phyloP scores from a whole-genome alignment of 1,140 invertebrate genomes.

The Drosophila oshimai region DNA sequence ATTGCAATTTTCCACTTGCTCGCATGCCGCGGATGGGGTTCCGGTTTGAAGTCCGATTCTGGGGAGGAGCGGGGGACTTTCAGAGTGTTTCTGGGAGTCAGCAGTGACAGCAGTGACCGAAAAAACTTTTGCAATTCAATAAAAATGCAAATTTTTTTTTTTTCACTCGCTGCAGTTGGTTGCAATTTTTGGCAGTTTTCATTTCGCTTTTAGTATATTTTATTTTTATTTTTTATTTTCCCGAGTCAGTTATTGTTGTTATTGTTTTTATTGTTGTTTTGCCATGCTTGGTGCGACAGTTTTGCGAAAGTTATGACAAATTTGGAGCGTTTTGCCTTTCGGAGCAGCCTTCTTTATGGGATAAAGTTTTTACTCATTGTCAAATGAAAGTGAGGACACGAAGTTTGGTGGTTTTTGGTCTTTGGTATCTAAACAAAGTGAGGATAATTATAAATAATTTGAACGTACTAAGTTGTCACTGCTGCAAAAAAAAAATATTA shows the following conservation, averaged over 20 bases:
- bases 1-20: conserved; percentile 72
- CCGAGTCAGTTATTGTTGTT: conserved; percentile 25
- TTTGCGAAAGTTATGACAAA: conserved; percentile 60
- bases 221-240: not conserved
- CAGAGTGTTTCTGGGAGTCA: conserved; percentile 4
- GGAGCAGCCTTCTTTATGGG: conserved; percentile 16
- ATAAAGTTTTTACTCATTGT: conserved; percentile 30
- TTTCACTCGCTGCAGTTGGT: conserved; percentile 52
- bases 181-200: conserved; percentile 62
- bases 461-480: not conserved
- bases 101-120: conserved; percentile 61
- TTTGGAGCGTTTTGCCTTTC: conserved; percentile 43
- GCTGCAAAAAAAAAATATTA: too few relatives aligned
- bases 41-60: conserved; percentile 13
- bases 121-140: conserved; percentile 78
- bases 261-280: conserved; percentile 32
- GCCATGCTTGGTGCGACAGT: conserved; percentile 39
- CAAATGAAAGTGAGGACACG: conserved; percentile 12
- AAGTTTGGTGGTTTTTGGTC: not conserved
- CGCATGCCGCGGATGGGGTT: conserved; percentile 28
- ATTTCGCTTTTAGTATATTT: conserved; percentile 42
- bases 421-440: not conserved
- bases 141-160: conserved; percentile 72
- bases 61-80: not conserved
- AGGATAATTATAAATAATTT: not conserved